A percentile compares a stretch with the other conserved stretches of the same genome.
Evolutionary conservation across 2,888 invertebrate genomes (phyloP).

Genomic region (Petrolisthes cinctipes): DNA sequence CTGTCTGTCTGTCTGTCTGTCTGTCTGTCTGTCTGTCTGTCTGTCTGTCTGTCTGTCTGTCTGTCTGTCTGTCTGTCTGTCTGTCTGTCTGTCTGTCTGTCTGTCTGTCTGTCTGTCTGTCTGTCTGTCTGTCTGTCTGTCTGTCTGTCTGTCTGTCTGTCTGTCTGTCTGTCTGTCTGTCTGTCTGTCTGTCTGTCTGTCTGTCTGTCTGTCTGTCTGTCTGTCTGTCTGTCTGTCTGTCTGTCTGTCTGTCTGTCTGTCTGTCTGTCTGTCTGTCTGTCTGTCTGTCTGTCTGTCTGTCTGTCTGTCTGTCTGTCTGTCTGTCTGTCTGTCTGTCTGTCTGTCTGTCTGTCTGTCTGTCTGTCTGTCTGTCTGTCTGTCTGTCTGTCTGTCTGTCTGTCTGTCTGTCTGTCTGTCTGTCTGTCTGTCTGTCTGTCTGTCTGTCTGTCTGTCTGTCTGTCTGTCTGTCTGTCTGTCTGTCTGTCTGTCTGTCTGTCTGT

Average conservation of each 20-base stretch:
- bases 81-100: neutral
- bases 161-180: neutral
- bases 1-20: neutral
- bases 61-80: neutral
- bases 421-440: neutral
- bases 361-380: neutral
- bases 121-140: neutral
- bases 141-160: neutral
- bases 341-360: neutral
- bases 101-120: neutral
- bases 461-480: neutral
- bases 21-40: neutral
- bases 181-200: neutral
- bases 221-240: neutral
- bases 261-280: neutral
- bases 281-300: slow-evolving; percentile 10
- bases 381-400: neutral
- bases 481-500: neutral
- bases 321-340: neutral
- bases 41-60: slow-evolving; percentile 10
- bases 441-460: slow-evolving; percentile 16
- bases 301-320: neutral
- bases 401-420: neutral
- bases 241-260: neutral
- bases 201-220: slow-evolving; percentile 16